These are phyloP conservation scores for Neuroscelio doddi DNA, from an alignment of 2,888 invertebrate species.

Conservation along the genomic window DNA sequence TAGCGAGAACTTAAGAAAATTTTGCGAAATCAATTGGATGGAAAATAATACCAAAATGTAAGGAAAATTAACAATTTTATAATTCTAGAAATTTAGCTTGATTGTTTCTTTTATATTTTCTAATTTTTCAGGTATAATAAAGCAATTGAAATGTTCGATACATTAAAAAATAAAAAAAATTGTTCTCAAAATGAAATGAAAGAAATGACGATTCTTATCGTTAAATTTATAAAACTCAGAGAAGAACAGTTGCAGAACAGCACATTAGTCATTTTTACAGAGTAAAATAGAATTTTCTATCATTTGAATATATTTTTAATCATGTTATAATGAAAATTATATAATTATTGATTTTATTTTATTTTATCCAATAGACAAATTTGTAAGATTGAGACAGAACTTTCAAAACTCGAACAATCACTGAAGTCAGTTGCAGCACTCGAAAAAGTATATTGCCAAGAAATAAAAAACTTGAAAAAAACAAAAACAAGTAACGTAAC, in stretches of 20 bases:
- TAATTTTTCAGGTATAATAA: slow-evolving; percentile 6
- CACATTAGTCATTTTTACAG: neutral
- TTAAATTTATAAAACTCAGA: neutral
- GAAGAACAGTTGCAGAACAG: neutral
- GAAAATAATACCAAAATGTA: slow-evolving; percentile 1
- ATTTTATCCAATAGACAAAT: slow-evolving; percentile 13
- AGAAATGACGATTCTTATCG: neutral
- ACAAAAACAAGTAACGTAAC: neutral
- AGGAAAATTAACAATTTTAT: too few relatives aligned
- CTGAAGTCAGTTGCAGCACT: neutral
- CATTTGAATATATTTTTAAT: slow-evolving; percentile 19
- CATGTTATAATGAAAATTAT: slow-evolving; percentile 7
- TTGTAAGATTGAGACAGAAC: slow-evolving; percentile 2
- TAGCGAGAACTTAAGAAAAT: neutral
- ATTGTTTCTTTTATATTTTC: neutral
- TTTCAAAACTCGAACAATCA: slow-evolving; percentile 6
- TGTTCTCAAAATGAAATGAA: neutral
- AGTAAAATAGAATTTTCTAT: neutral
- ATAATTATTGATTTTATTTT: slow-evolving; percentile 18
- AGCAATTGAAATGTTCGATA: slow-evolving; percentile 1
- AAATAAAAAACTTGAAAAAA: neutral
- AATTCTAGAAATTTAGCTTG: too few relatives aligned
- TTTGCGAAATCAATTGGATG: slow-evolving; percentile 11
- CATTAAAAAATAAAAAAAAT: neutral
- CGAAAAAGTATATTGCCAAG: neutral